A percentile compares a stretch with the other conserved stretches of the same genome.
Conservation (phyloP, 2,888 invertebrate species). For the Chelonus formosanus region DNA sequence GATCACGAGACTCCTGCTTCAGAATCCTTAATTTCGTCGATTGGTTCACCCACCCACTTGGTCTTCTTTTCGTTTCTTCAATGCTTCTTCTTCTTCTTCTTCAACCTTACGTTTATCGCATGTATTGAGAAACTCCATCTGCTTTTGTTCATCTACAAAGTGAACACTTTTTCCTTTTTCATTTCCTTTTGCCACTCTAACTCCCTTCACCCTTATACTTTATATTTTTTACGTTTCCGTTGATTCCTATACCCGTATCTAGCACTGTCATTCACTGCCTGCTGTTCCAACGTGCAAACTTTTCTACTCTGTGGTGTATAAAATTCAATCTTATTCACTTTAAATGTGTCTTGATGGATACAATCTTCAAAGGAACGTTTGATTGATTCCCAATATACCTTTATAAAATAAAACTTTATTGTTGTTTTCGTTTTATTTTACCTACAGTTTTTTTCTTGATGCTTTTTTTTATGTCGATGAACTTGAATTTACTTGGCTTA, state of each 20-base stretch:
- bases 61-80: conserved; percentile 17
- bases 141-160: conserved; percentile 19
- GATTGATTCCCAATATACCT: neutral
- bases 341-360: conserved; percentile 17
- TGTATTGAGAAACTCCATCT: conserved; percentile 4
- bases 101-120: neutral
- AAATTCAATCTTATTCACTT: conserved; percentile 22
- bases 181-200: conserved; percentile 26
- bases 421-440: neutral
- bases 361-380: conserved; percentile 5
- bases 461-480: no score
- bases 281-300: conserved; percentile 11
- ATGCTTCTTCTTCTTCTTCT: conserved; percentile 13
- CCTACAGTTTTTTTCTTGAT: no score
- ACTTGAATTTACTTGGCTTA: no score
- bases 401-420: neutral
- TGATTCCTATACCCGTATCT: conserved; percentile 19
- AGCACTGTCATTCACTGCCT: conserved; percentile 13
- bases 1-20: conserved; percentile 54
- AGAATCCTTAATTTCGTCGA: conserved; percentile 57
- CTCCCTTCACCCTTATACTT: conserved; percentile 17
- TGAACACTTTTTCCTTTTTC: conserved; percentile 21
- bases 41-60: conserved; percentile 47
- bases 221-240: conserved; percentile 16
- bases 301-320: neutral